Conservation (phyloP, 2,888 invertebrate genomes). For the Formica aserva region DNA sequence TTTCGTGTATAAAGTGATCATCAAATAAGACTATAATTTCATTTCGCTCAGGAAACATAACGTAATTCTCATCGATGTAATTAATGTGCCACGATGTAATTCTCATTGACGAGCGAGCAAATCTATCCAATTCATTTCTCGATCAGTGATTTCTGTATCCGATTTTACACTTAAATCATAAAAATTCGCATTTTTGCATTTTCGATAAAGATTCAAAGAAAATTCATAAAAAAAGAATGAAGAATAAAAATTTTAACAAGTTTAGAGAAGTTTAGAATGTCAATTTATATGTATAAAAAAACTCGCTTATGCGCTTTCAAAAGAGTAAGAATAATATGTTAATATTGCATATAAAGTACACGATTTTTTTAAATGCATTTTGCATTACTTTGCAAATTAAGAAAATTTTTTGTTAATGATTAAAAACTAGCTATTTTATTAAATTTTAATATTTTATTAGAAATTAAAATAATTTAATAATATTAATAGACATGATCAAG, state of each 20-base stretch:
- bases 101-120: conserved; percentile 41
- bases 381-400: not conserved
- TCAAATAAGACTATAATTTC: conserved; percentile 30
- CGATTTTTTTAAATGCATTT: not conserved
- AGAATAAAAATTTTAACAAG: not conserved
- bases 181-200: conserved; percentile 5
- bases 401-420: not conserved
- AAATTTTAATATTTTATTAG: not conserved
- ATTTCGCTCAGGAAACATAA: conserved; percentile 20
- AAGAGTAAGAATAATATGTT: not conserved
- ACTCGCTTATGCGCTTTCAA: not conserved
- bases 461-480: conserved; percentile 1
- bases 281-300: not conserved
- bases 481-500: not conserved
- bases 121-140: conserved; percentile 36
- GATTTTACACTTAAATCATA: not conserved
- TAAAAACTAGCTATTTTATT: not conserved
- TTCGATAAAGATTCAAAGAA: not conserved
- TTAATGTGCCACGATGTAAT: conserved; percentile 41
- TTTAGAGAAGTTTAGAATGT: not conserved
- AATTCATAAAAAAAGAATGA: not conserved
- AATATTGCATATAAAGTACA: conserved; percentile 7
- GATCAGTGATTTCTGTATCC: conserved; percentile 20
- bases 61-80: conserved; percentile 46
- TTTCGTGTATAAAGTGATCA: conserved; percentile 8